Conservation (phyloP, 2,797 vertebrate species). For the Odontamblyopus rebecca region DNA sequence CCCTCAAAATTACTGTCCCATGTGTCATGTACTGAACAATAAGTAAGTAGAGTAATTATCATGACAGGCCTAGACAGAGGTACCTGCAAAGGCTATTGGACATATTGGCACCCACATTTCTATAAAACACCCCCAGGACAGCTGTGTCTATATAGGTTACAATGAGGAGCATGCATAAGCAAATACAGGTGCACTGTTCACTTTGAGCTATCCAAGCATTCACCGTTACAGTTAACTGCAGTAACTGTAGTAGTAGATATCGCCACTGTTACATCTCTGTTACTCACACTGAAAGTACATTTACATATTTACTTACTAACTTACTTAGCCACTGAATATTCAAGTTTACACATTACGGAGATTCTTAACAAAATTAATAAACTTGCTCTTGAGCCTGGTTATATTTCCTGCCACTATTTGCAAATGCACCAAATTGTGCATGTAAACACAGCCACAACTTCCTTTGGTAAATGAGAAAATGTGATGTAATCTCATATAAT, state of each 20-base stretch:
- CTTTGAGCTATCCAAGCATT: not conserved
- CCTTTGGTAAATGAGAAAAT: not conserved
- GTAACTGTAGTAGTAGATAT: not conserved
- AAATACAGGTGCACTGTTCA: too few relatives aligned
- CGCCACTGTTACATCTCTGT: not conserved
- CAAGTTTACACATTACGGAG: not conserved
- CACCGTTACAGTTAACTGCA: not conserved
- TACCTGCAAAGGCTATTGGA: not conserved
- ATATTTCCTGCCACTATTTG: not conserved
- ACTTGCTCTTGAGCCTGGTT: not conserved
- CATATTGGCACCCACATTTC: not conserved
- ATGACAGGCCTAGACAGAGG: not conserved
- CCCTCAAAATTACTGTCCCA: too few relatives aligned
- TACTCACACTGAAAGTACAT: not conserved
- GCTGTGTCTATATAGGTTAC: not conserved
- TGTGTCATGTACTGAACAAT: too few relatives aligned
- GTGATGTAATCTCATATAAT: not conserved
- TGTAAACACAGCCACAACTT: not conserved
- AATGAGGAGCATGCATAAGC: not conserved
- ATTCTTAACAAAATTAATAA: not conserved
- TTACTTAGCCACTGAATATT: not conserved
- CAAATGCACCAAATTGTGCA: not conserved
- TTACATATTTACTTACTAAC: not conserved
- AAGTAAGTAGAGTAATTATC: too few relatives aligned
- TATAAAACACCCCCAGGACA: not conserved